Evolutionary conservation across 1,140 invertebrate species (phyloP), one percentile per base, ranked within the genome.

Genomic region (Brachionus koreanus): DNA sequence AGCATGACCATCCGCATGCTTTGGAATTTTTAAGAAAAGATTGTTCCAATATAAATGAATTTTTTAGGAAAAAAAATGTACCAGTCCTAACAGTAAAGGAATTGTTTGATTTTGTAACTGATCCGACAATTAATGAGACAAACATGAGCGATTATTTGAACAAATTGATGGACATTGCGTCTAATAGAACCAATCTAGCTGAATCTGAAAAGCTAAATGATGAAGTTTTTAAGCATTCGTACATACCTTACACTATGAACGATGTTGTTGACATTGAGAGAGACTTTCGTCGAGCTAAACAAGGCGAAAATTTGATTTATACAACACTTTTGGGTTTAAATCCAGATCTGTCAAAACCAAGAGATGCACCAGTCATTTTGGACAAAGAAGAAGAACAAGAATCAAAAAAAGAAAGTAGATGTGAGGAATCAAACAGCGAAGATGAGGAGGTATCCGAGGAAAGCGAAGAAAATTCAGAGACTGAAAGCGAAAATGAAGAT

Each of bases 1-100:
- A 98, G 89, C 95, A 98, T 87, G 95, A 98, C 87, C 96, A 98
- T 91, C 95, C 95, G 0, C 92, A 94, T 89, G 94, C 97, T 0
- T 91, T 97, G 65, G 93, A 97, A 83, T 99, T 99, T 87, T 90
- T 99, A 23, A 90, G 95, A 81, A 97, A 94, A 88, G 97, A 98
- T 90, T 96, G 95, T 86, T 93, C 92, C 43, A 98, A 98, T 88
- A 92, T 98, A 9, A 93, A 91, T 87, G 91, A 96, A 83, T 99
- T 94, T 89, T 99, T 99, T 87, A 91, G 92, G 76, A 96, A 94
- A 85, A 92, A 93, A 85, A 92, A 92, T 39, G 95, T 98, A 0
- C 92, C 63, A 33, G 29, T 69, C 5, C 37, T 99, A 91, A 93
- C 92, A 0, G 91, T 97, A 0, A 95, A 95, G 85, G 92, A 94